phyloP scores from a whole-genome alignment of 2,113 vertebrate species.

The Oxyruncus cristatus region DNA sequence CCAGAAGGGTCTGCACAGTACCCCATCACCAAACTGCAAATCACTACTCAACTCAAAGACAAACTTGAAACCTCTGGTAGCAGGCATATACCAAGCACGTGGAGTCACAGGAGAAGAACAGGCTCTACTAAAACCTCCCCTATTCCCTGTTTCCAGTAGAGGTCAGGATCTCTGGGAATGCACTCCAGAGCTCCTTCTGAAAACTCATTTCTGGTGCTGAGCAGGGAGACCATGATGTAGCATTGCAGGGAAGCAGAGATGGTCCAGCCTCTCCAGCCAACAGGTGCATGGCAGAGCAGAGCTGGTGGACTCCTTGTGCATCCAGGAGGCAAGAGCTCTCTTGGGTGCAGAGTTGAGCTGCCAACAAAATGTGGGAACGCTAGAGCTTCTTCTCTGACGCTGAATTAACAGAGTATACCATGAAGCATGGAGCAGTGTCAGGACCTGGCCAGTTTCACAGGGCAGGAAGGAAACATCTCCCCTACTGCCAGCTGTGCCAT shows the following conservation, averaged over 20 bases:
- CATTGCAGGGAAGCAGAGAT: rapidly evolving
- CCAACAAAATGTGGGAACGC: background rate
- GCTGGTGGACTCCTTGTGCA: background rate
- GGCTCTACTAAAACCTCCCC: background rate
- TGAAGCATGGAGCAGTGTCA: background rate
- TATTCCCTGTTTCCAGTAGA: background rate
- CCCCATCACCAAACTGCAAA: background rate
- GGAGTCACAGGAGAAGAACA: background rate
- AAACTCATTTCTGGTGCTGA: background rate
- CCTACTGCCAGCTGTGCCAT: background rate
- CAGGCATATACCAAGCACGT: background rate
- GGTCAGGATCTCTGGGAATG: background rate
- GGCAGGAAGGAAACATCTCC: background rate
- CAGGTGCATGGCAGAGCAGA: background rate
- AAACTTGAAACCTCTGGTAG: background rate
- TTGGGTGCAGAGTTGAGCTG: background rate
- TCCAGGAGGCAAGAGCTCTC: background rate
- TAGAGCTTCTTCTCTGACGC: background rate
- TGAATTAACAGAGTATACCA: background rate
- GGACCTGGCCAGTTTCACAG: background rate
- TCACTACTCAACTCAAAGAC: background rate
- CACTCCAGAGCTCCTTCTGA: background rate
- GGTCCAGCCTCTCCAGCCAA: background rate
- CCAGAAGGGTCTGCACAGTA: background rate
- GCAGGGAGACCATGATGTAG: background rate